These are phyloP conservation scores for Dorcus parallelipipedus DNA, from an alignment of 2,888 invertebrate genomes.

Conservation along the genomic window DNA sequence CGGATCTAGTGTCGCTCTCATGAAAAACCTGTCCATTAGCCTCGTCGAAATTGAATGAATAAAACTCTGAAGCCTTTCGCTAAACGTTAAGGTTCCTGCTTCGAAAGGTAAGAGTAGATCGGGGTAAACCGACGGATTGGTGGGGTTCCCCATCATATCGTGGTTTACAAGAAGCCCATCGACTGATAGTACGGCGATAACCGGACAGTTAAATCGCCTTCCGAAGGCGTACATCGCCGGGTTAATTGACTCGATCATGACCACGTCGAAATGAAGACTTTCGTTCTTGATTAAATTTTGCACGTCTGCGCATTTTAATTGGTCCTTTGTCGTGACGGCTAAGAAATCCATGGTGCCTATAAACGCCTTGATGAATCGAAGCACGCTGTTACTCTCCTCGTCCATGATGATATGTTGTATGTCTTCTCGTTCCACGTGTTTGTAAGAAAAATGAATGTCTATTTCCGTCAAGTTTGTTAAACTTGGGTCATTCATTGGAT, in stretches of 20 bases:
- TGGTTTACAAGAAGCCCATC: constrained; percentile 34
- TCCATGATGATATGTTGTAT: constrained; percentile 20
- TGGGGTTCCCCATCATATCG: constrained; percentile 37
- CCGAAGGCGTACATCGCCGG: constrained; percentile 35
- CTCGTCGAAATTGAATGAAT: constrained; percentile 32
- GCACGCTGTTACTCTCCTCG: not conserved
- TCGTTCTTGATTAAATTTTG: constrained; percentile 36
- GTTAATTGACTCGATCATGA: constrained; percentile 37
- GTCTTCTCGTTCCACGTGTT: constrained; percentile 11
- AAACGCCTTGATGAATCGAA: constrained; percentile 7
- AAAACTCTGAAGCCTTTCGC: constrained; percentile 38
- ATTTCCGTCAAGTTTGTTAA: constrained; percentile 47
- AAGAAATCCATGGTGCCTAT: not conserved
- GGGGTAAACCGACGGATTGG: constrained; percentile 40
- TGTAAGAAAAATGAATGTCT: constrained; percentile 42
- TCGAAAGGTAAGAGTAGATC: constrained; percentile 32
- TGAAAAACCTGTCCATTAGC: constrained; percentile 26
- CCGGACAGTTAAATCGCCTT: constrained; percentile 39
- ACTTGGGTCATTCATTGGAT: constrained; percentile 44
- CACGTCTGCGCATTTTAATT: constrained; percentile 30
- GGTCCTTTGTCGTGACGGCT: constrained; percentile 10
- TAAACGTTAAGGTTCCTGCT: constrained; percentile 46
- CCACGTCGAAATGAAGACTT: constrained; percentile 37
- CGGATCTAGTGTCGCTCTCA: constrained; percentile 32
- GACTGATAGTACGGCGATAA: constrained; percentile 39